Evolutionary conservation across 2,888 invertebrate species (phyloP).

Genomic region (Cephus spinipes): DNA sequence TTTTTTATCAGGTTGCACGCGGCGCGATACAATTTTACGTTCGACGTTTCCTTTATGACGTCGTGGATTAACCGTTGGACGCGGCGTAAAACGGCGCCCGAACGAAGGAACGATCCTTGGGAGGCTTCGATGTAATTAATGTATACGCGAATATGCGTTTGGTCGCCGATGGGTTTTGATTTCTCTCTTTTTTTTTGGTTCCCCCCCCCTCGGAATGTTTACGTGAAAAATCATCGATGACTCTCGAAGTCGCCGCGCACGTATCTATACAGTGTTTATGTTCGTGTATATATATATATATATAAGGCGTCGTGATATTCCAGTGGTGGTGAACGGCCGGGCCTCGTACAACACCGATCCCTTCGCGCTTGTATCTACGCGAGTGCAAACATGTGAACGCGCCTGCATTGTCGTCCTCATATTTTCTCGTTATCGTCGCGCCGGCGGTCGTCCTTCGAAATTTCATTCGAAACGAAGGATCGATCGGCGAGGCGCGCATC

Average conservation of each 20-base stretch:
- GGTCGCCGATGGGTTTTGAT: neutral
- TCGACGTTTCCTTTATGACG: neutral
- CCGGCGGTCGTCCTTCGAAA: constrained; percentile 3
- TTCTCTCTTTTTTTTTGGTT: neutral
- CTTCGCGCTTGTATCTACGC: neutral
- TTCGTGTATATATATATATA: too few species aligned
- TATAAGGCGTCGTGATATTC: neutral
- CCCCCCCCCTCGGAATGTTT: neutral
- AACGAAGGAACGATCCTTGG: neutral
- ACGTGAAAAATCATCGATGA: neutral
- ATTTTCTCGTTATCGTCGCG: neutral
- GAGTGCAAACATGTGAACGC: neutral
- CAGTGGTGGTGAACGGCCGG: neutral
- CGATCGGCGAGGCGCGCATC: constrained; percentile 35
- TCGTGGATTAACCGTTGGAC: neutral
- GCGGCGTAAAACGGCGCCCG: neutral
- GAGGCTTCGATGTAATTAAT: neutral
- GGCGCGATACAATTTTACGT: neutral
- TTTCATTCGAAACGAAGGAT: constrained; percentile 36
- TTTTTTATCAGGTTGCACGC: neutral
- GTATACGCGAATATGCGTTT: neutral
- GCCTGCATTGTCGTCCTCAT: neutral
- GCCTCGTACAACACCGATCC: neutral
- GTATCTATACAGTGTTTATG: neutral
- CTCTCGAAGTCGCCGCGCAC: neutral